Percentiles rank a stretch among this genome's conserved stretches.
These are phyloP conservation scores for Acrossocheilus fasciatus DNA, from an alignment of 2,797 vertebrate genomes.

Conservation along the genomic window DNA sequence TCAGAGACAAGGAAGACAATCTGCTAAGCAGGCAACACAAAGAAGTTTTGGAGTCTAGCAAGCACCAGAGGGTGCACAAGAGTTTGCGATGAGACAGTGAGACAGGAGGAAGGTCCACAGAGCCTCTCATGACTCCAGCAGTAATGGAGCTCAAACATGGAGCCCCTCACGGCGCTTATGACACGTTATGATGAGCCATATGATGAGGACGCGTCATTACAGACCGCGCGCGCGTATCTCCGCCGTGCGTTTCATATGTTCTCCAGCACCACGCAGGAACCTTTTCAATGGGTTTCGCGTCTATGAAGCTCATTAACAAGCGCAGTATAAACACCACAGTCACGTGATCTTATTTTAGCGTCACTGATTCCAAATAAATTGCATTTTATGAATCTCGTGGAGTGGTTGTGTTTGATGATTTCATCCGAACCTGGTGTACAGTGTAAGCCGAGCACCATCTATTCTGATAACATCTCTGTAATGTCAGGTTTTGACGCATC, in stretches of 20 bases:
- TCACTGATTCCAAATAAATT: not conserved
- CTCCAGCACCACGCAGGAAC: slow-evolving; percentile 11
- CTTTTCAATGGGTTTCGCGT: not conserved
- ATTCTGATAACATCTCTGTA: not conserved
- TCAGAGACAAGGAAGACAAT: slow-evolving; percentile 95
- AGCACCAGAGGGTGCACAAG: slow-evolving; percentile 99
- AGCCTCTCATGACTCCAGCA: slow-evolving; percentile 68
- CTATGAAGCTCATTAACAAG: not conserved
- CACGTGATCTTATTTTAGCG: not conserved
- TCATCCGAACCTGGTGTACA: not conserved
- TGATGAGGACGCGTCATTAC: slow-evolving; percentile 68
- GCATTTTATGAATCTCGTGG: not conserved
- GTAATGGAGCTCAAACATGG: slow-evolving; percentile 52
- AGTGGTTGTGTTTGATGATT: not conserved
- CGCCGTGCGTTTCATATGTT: not conserved
- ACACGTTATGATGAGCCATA: slow-evolving; percentile 71
- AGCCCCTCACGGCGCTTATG: slow-evolving; percentile 37
- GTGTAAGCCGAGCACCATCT: not conserved
- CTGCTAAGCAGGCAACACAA: slow-evolving; percentile 95
- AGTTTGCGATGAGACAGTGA: slow-evolving; percentile 80
- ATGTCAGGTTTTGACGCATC: not conserved
- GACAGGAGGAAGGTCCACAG: slow-evolving; percentile 44
- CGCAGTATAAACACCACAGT: not conserved
- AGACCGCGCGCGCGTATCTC: not conserved
- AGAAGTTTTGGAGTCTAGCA: slow-evolving; percentile 86